A percentile compares a stretch with the other conserved stretches of the same genome.
Conservation (phyloP, 2,113 vertebrate genomes). For the Talpa occidentalis region DNA sequence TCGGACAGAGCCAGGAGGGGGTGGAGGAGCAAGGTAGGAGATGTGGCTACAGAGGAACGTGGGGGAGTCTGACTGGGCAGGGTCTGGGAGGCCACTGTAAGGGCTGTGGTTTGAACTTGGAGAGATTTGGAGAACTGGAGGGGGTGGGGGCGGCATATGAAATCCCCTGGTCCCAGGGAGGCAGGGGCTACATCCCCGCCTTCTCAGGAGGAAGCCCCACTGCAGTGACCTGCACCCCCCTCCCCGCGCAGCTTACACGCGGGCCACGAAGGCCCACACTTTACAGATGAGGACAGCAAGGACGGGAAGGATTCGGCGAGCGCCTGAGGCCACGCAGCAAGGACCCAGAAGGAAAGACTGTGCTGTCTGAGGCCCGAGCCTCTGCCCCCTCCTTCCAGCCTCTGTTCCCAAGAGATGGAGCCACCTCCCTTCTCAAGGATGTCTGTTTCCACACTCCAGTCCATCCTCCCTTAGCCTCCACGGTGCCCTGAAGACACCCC, state of each 20-base stretch:
- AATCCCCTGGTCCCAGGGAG: background rate
- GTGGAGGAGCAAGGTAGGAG: background rate
- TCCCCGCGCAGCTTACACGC: background rate
- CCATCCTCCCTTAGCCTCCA: background rate
- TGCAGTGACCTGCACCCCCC: background rate
- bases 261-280: background rate
- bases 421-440: background rate
- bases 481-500: background rate
- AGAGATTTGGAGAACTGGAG: background rate
- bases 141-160: fast-evolving
- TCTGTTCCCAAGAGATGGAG: background rate
- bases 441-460: background rate
- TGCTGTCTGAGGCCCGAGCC: background rate
- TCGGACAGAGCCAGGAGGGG: background rate
- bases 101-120: background rate
- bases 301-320: background rate
- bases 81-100: background rate
- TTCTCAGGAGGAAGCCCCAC: background rate
- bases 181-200: background rate
- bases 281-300: background rate
- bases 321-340: too few species aligned
- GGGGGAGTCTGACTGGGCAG: background rate
- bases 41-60: background rate
- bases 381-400: background rate
- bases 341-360: too few species aligned